Base-by-base conservation (phyloP, 2,113 vertebrate genomes). In the Aspidoscelis tigris region DNA sequence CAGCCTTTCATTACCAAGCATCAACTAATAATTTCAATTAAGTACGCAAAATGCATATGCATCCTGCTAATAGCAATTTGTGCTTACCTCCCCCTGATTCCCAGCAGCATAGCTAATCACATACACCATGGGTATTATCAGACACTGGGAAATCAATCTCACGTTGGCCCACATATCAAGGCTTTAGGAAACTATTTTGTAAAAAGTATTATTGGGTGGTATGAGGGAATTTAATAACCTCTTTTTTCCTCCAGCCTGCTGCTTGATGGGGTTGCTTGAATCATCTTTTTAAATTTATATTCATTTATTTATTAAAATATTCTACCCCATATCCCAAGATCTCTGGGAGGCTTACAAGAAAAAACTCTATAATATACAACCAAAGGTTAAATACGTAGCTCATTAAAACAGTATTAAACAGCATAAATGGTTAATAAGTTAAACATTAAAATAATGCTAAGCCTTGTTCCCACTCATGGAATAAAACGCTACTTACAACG, bases 11-110 rank as follows among this genome's bases (percentile, higher is more conserved):
- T 50, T 47, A 78, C 33, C 47, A 61, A 72, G n/a, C 2, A 71
- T 22, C 39, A 47, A 72, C 76, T 61, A 33, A 43, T 78, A 72
- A 73, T 84, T 78, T 64, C 8, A 72, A 78, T 84, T 71, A 84
- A 78, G 58, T 78, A n/a, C 70, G 24, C 47, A 84, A 72, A 64
- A 39, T 84, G 53, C 41, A 84, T 3, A 43, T 22, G 16, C 18
- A 72, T 18, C 26, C 71, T 64, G 61, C 24, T 84, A 78, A 72
- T 47, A 44, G 24, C 41, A 20, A 26, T 14, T 58, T 47, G 18
- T 16, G 4, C 7, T 43, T 47, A 4, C 47, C 21, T 7, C 41
- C 44, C 7, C 21, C 14, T 10, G 39, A 16, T 78, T 72, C 76
- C 16, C 68, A 39, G 6, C 41, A 26, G 26, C 76, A 78, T 39